A percentile compares a stretch with the other conserved stretches of the same genome.
Evolutionary conservation across 2,888 invertebrate species (phyloP).

Genomic region (Podotricha telesiphe): DNA sequence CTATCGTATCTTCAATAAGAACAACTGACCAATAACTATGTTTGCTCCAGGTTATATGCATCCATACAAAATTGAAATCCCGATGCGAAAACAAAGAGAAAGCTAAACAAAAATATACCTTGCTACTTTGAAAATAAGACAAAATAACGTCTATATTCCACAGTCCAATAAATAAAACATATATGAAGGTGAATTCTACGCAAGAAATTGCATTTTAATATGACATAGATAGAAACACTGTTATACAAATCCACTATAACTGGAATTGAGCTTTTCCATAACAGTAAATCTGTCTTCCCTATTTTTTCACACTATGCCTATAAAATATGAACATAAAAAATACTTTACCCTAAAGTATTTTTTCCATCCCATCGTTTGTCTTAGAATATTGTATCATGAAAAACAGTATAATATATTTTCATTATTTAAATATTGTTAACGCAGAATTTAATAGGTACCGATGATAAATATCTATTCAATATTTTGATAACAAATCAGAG

Average conservation of each 20-base stretch:
- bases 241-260: conserved; percentile 51
- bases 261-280: conserved; percentile 34
- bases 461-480: background rate
- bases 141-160: conserved; percentile 39
- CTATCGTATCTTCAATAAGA: conserved; percentile 51
- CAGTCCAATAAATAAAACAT: conserved; percentile 72
- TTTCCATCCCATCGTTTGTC: background rate
- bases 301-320: conserved; percentile 8
- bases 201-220: conserved; percentile 74
- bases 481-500: conserved; percentile 2
- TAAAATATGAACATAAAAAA: background rate
- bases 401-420: background rate
- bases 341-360: too few species aligned
- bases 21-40: conserved; percentile 60
- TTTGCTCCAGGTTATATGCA: conserved; percentile 67
- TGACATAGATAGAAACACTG: conserved; percentile 50
- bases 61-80: conserved; percentile 58
- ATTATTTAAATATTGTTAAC: background rate
- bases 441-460: background rate
- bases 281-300: conserved; percentile 11
- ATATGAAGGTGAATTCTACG: conserved; percentile 64
- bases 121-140: conserved; percentile 54
- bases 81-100: conserved; percentile 51
- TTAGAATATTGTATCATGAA: background rate
- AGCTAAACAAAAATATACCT: conserved; percentile 53